Evolutionary conservation across 1,140 invertebrate genomes (phyloP).

Genomic region (Piezodorus guildinii): DNA sequence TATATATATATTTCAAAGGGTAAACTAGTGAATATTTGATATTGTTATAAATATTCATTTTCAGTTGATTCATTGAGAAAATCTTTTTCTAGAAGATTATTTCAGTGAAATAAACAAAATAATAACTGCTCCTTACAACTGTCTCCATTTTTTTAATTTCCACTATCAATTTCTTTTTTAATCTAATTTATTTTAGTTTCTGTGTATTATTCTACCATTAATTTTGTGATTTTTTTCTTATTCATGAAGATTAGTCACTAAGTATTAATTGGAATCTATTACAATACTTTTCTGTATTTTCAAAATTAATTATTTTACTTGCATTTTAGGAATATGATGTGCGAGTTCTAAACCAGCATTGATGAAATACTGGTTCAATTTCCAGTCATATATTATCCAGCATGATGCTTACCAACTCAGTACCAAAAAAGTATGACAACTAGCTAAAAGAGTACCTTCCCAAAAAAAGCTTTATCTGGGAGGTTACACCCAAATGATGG

Average conservation of each 20-base stretch:
- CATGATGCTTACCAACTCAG: too few relatives aligned
- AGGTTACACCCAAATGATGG: too few relatives aligned
- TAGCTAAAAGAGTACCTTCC: too few relatives aligned
- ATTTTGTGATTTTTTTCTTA: too few relatives aligned
- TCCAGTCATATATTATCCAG: too few relatives aligned
- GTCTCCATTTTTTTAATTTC: background rate
- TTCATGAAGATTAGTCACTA: too few relatives aligned
- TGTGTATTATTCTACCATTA: too few relatives aligned
- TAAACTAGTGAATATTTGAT: slow-evolving; percentile 18
- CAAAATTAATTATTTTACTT: background rate
- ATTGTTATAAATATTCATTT: slow-evolving; percentile 20
- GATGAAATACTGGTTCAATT: background rate
- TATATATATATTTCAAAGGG: slow-evolving; percentile 20
- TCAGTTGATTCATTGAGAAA: slow-evolving; percentile 5
- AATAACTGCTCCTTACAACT: slow-evolving; percentile 1
- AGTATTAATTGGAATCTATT: too few relatives aligned
- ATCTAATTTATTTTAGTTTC: background rate
- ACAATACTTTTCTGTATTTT: background rate
- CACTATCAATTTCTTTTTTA: background rate
- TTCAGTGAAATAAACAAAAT: slow-evolving; percentile 21
- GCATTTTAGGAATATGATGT: background rate
- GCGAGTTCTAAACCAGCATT: background rate
- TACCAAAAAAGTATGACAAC: too few relatives aligned
- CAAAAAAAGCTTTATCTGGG: too few relatives aligned
- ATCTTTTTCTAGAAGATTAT: slow-evolving; percentile 17